Conservation (phyloP, 2,888 invertebrate species). For the Bedellia somnulentella region DNA sequence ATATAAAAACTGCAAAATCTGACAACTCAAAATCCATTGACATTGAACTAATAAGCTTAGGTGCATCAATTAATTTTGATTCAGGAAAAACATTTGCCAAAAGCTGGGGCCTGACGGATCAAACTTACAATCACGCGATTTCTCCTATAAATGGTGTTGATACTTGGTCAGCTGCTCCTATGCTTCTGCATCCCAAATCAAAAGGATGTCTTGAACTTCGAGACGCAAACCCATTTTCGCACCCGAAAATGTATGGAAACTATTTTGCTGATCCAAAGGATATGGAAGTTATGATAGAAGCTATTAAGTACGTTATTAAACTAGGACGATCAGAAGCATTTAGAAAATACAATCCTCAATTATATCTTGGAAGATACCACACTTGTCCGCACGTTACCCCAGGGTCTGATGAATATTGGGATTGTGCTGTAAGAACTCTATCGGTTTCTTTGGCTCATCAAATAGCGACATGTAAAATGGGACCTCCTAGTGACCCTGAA, state of each 20-base stretch:
- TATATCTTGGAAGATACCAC: conserved; percentile 54
- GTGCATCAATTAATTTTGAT: conserved; percentile 66
- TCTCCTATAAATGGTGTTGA: conserved; percentile 54
- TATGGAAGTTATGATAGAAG: conserved; percentile 58
- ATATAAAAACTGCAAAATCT: conserved; percentile 61
- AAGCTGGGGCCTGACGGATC: conserved; percentile 59
- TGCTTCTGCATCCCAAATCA: conserved; percentile 75
- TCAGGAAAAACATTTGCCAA: conserved; percentile 50
- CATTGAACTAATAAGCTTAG: conserved; percentile 66
- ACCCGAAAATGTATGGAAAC: conserved; percentile 78
- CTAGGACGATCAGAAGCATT: conserved; percentile 64
- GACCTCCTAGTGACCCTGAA: conserved; percentile 60
- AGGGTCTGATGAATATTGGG: conserved; percentile 70
- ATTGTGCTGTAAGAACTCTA: conserved; percentile 64
- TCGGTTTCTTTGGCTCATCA: conserved; percentile 63
- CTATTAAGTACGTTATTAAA: conserved; percentile 62
- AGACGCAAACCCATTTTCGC: conserved; percentile 72
- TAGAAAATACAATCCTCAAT: conserved; percentile 51
- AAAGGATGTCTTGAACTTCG: conserved; percentile 69
- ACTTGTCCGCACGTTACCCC: conserved; percentile 49
- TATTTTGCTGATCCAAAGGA: conserved; percentile 72
- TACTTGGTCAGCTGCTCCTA: conserved; percentile 68
- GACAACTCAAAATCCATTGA: conserved; percentile 61
- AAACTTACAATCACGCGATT: conserved; percentile 59
- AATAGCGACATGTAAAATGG: conserved; percentile 73